Evolutionary conservation across 35 echinoderm and acorn worm species (phyloP), one percentile per base, ranked within the genome.

Genomic region (Amphiura filiformis): DNA sequence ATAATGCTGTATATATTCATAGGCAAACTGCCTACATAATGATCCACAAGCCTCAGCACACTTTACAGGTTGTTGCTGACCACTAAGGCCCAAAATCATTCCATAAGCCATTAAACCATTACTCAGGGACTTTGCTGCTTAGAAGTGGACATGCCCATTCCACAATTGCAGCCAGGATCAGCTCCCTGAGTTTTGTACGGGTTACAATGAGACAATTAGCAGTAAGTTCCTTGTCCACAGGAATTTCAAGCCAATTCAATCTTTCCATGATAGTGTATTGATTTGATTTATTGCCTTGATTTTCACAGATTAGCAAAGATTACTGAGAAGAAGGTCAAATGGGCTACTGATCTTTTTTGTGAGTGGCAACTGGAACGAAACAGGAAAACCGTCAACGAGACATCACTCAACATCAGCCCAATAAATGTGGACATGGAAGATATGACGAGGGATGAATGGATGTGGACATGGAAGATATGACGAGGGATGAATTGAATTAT

Each of bases 401-500:
- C 13, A 4, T 2, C 80, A 40, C 39, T 82, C n/a, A 82, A 82
- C 39, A 82, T 82, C 80, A 82, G 80, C 31, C 80, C 35, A 11
- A 82, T 82, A 12, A 82, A 82, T 39, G 80, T 82, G 80, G 36
- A 44, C 13, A 11, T 82, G 39, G 38, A 82, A 11, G 23, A 40
- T 42, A 82, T 82, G 80, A 82, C 80, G 0, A 82, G 42, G 31
- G 80, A 82, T n/a, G 80, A 82, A 39, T 17, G n/a, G n/a, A n/a
- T n/a, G n/a, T n/a, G n/a, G n/a, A n/a, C n/a, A n/a, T 84, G 47
- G 42, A 84, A 26, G 22, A 56, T 34, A 84, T 84, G 82, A 84
- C 82, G 0, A 84, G 57, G n/a, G 82, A 84, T 34, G 82, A 61
- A 44, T 20, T 57, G 0, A 84, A 84, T 36, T 84, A 84, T 33